These are phyloP conservation scores for Allolobophora icterica DNA, from an alignment of 2,888 invertebrate genomes.

Conservation along the genomic window DNA sequence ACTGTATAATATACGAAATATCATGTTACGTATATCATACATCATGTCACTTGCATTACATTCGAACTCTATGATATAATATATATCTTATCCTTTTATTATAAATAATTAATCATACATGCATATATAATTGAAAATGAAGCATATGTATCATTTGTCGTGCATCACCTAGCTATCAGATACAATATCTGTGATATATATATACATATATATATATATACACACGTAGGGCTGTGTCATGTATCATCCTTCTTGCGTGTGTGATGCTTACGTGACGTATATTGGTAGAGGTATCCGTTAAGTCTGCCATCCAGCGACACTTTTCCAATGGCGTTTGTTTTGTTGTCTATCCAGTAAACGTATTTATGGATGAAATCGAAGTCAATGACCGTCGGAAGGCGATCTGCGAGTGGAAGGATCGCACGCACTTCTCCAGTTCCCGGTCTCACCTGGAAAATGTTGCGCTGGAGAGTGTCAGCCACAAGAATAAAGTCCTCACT, in stretches of 20 bases:
- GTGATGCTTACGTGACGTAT: neutral
- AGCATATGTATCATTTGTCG: too few relatives aligned
- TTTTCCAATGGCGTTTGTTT: conserved; percentile 25
- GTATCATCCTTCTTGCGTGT: neutral
- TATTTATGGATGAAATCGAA: conserved; percentile 14
- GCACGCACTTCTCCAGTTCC: conserved; percentile 2
- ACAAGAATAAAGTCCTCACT: neutral
- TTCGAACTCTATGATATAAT: too few relatives aligned
- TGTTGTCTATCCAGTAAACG: conserved; percentile 26
- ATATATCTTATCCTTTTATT: too few relatives aligned
- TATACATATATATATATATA: too few relatives aligned
- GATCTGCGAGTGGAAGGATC: neutral
- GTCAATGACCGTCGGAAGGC: conserved; percentile 13
- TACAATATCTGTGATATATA: too few relatives aligned
- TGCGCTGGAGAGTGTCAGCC: neutral
- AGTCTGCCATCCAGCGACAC: neutral
- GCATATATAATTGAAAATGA: too few relatives aligned
- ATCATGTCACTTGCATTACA: too few relatives aligned
- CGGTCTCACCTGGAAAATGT: conserved; percentile 18
- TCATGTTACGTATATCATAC: too few relatives aligned
- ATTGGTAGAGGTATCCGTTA: neutral
- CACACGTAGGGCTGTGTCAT: too few relatives aligned
- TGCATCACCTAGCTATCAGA: too few relatives aligned
- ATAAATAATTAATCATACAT: too few relatives aligned
- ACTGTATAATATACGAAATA: too few relatives aligned